Evolutionary conservation across 2,888 invertebrate genomes (phyloP), one percentile per base, ranked within the genome.

Genomic region (Glyphotaelius pellucidus): DNA sequence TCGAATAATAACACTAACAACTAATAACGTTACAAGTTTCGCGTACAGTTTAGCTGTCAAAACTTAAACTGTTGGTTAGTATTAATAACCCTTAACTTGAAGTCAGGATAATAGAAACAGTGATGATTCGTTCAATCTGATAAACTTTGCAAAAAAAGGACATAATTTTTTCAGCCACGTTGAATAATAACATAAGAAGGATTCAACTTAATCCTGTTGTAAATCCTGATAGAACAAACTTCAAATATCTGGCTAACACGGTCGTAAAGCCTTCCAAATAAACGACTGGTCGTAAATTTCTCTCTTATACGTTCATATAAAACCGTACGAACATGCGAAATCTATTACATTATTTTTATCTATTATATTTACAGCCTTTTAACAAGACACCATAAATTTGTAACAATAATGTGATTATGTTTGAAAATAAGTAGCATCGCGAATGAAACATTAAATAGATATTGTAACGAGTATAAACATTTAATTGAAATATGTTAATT

Each of bases 201-300:
- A n/a, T 67, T 67, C 67, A 25, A n/a, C 67, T 7, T 67, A 67
- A 25, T 67, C 67, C 67, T 5, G 5, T n/a, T n/a, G 67, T 67
- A 19, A 25, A 19, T 67, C 67, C 25, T 25, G 67, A 67, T 25
- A 67, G 25, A 2, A 25, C 25, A 67, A 67, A 67, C 67, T 7
- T 67, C 67, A 67, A 67, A 67, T 67, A 67, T 67, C 67, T 67
- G 67, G 67, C n/a, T 67, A 67, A 67, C 67, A 67, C 67, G 9
- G 4, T 67, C 67, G 67, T 67, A 67, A 67, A 67, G n/a, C 67
- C n/a, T 67, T 7, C 67, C 67, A 9, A 67, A 67, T 67, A 67
- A 67, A 67, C 67, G 67, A 67, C 67, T 67, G 67, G 67, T n/a
- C 67, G 67, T 67, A 67, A 67, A 67, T 67, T 67, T 67, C 67